These are phyloP conservation scores for Gisinianus flammeolus DNA, from an alignment of 2,888 invertebrate species.

Conservation along the genomic window DNA sequence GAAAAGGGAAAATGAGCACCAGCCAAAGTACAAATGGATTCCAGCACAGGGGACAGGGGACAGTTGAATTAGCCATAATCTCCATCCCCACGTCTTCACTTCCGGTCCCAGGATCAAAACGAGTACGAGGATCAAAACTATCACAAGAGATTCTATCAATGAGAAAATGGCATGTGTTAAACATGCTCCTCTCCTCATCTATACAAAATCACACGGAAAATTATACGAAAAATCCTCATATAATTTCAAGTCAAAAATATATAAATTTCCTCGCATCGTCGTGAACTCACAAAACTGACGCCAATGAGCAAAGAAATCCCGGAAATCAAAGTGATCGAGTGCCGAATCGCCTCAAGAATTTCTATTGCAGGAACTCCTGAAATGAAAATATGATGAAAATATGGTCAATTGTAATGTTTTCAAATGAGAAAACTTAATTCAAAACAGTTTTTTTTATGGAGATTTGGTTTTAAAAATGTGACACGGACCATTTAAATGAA, in stretches of 20 bases:
- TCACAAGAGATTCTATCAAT: not conserved
- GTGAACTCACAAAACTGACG: not conserved
- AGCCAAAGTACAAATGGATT: not conserved
- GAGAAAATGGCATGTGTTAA: not conserved
- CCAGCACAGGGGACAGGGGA: not conserved
- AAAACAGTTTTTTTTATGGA: not conserved
- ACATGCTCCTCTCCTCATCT: not conserved
- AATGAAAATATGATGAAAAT: no score
- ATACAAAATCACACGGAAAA: not conserved
- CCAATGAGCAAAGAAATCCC: not conserved
- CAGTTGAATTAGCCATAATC: not conserved
- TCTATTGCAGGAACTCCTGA: not conserved
- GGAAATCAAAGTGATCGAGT: not conserved
- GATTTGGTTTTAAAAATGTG: not conserved
- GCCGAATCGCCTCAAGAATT: not conserved
- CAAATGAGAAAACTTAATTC: not conserved
- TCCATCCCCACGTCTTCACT: no score
- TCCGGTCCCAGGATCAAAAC: not conserved
- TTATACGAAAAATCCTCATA: not conserved
- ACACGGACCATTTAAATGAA: not conserved
- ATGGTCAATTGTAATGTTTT: no score
- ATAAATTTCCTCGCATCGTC: no score
- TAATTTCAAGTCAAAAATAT: not conserved
- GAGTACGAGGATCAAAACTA: not conserved
- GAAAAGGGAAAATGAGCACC: not conserved